Evolutionary conservation across 2,113 vertebrate genomes (phyloP).

Genomic region (Macrotis lagotis): DNA sequence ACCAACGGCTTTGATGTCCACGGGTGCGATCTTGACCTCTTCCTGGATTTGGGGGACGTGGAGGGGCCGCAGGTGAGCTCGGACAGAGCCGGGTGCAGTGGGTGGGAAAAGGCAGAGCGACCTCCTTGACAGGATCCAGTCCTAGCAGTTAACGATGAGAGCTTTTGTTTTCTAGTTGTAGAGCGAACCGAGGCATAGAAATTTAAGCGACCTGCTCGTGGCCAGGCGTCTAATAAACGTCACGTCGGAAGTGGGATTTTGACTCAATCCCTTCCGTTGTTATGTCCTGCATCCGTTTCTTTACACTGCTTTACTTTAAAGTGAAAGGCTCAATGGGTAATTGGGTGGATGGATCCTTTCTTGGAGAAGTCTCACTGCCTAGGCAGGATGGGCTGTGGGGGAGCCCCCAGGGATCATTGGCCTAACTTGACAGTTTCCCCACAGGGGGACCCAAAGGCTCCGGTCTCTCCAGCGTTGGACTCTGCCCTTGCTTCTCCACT

Average conservation of each 20-base stretch:
- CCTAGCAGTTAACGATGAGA: too few relatives aligned
- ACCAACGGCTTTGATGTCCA: conserved; percentile 91
- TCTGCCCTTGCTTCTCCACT: conserved; percentile 71
- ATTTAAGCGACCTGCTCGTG: too few relatives aligned
- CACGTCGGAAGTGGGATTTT: background rate
- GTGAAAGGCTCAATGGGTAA: background rate
- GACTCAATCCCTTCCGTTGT: background rate
- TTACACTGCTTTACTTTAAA: background rate
- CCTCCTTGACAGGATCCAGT: too few relatives aligned
- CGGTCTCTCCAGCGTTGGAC: conserved; percentile 68
- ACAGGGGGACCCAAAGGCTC: conserved; percentile 59
- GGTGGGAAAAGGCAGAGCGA: conserved; percentile 46
- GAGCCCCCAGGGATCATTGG: background rate
- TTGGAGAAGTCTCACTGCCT: too few relatives aligned
- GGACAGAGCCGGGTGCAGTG: conserved; percentile 9
- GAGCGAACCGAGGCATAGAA: too few relatives aligned
- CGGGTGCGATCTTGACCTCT: conserved; percentile 93
- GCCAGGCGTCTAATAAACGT: background rate
- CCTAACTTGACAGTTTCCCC: background rate
- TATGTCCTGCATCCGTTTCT: background rate
- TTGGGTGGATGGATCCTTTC: background rate
- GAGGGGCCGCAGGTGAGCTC: conserved; percentile 87
- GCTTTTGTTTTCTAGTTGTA: too few relatives aligned
- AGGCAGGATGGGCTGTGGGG: background rate
- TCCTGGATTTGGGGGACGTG: conserved; percentile 91